Percentiles rank a stretch among this genome's conserved stretches.
phyloP scores from a whole-genome alignment of 2,797 vertebrate genomes.

The Neosilurus mollespiculum region DNA sequence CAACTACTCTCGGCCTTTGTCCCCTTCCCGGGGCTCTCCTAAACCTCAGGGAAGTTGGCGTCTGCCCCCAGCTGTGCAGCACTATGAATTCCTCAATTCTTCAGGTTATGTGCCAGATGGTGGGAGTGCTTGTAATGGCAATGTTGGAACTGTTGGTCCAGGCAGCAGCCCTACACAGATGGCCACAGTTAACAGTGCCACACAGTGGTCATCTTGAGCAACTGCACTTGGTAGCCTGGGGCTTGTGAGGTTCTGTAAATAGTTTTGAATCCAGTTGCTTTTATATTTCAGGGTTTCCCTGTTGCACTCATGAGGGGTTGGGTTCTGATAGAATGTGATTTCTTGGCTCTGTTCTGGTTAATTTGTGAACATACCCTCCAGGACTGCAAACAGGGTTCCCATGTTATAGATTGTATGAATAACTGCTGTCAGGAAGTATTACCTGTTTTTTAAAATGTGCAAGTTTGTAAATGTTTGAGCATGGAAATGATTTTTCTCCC shows the following conservation, averaged over 20 bases:
- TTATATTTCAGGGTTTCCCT: background rate
- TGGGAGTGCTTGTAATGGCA: constrained; percentile 39
- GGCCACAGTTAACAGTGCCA: constrained; percentile 24
- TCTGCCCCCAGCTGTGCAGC: constrained; percentile 52
- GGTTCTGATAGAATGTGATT: background rate
- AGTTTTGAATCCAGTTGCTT: constrained; percentile 24
- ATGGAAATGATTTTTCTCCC: constrained; percentile 7
- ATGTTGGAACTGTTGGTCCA: constrained; percentile 17
- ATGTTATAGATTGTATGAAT: constrained; percentile 28
- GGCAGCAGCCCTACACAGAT: constrained; percentile 36
- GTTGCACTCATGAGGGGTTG: background rate
- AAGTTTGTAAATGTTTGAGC: background rate
- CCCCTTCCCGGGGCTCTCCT: constrained; percentile 47
- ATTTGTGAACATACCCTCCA: background rate
- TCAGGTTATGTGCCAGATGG: constrained; percentile 46
- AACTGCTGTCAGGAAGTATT: background rate
- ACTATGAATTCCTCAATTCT: constrained; percentile 63
- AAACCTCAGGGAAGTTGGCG: constrained; percentile 61
- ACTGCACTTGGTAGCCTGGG: constrained; percentile 28
- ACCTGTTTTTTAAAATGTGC: background rate
- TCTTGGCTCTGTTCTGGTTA: too few species aligned
- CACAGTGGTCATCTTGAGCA: constrained; percentile 56
- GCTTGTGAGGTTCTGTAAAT: constrained; percentile 33
- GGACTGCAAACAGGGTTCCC: background rate
- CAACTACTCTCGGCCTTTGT: constrained; percentile 56